Evolutionary conservation across 2,113 vertebrate genomes (phyloP).

Genomic region (Forbesichthys papilliferus): DNA sequence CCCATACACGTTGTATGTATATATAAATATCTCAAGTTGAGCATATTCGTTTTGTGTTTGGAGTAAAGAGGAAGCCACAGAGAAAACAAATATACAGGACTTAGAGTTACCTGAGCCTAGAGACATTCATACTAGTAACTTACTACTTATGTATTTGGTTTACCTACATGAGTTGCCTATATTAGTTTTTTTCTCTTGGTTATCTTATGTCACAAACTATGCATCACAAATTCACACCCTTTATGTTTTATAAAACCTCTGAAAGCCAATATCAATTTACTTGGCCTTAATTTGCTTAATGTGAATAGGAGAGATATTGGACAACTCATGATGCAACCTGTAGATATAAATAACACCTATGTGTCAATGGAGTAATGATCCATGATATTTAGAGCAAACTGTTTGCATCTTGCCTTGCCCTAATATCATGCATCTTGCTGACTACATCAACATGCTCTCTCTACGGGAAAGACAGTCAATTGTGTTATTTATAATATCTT

Average conservation of each 20-base stretch:
- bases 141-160: too few species aligned
- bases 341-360: neutral
- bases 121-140: too few species aligned
- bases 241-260: neutral
- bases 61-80: too few species aligned
- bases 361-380: neutral
- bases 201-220: neutral
- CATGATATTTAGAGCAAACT: neutral
- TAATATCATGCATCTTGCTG: conserved; percentile 14
- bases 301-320: neutral
- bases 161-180: too few species aligned
- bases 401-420: conserved; percentile 23
- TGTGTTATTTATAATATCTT: conserved; percentile 52
- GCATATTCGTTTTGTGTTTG: too few species aligned
- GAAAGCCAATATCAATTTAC: conserved; percentile 10
- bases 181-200: too few species aligned
- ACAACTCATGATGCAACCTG: neutral
- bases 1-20: too few species aligned
- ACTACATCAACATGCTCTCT: conserved; percentile 23
- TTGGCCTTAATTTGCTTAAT: neutral
- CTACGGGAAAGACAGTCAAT: conserved; percentile 49
- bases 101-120: too few species aligned
- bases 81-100: too few species aligned
- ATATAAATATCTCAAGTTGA: too few species aligned
- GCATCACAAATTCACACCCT: neutral